Evolutionary conservation across 2,113 vertebrate genomes (phyloP).

Genomic region (Penelope pileata): DNA sequence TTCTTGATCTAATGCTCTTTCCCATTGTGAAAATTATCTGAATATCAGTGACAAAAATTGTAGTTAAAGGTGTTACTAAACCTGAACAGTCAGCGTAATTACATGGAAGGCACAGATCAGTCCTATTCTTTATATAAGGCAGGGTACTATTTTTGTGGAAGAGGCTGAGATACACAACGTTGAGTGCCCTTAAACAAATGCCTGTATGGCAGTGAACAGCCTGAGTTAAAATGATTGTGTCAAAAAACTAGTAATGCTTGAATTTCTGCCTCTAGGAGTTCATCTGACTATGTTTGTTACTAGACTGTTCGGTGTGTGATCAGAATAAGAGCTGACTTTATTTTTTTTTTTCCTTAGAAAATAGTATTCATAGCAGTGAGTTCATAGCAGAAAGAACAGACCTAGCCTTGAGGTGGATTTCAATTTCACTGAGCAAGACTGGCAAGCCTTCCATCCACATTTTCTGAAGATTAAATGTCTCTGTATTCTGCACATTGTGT

Average conservation of each 20-base stretch:
- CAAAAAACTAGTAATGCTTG: neutral
- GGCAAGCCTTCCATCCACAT: neutral
- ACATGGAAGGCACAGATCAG: neutral
- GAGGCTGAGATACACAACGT: neutral
- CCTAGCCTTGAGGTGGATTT: neutral
- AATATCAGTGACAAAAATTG: neutral
- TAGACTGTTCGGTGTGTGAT: neutral
- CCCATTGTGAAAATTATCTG: neutral
- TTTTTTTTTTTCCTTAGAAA: neutral
- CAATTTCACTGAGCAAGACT: neutral
- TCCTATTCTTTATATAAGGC: neutral
- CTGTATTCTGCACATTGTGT: neutral
- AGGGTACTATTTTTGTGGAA: neutral
- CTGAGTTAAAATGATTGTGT: neutral
- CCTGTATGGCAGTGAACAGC: neutral
- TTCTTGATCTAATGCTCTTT: neutral
- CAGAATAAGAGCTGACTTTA: neutral
- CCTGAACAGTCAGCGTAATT: fast-evolving
- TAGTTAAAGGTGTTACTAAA: neutral
- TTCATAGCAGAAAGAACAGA: neutral
- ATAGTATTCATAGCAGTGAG: neutral
- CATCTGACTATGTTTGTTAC: neutral
- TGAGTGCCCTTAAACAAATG: neutral
- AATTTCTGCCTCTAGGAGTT: neutral
- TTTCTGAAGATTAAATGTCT: neutral